Conservation (phyloP, 2,113 vertebrate genomes). For the Otus sunia region DNA sequence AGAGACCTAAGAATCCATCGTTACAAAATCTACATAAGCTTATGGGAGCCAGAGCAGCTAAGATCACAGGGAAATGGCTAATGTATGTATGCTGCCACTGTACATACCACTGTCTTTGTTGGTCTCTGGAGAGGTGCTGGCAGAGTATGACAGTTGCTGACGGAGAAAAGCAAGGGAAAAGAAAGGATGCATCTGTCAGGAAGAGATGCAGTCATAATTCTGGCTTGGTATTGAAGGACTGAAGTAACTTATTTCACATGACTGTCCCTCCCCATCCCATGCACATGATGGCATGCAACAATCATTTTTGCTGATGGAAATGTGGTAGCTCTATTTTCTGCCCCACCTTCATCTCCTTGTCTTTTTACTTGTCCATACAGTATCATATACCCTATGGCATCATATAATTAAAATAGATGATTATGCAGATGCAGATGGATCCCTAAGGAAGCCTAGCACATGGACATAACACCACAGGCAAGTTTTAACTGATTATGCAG, state of each 20-base stretch:
- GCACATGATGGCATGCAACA: background rate
- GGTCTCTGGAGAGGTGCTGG: background rate
- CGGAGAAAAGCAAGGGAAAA: background rate
- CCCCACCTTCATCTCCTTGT: background rate
- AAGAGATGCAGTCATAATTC: background rate
- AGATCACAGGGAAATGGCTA: background rate
- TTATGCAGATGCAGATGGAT: conserved; percentile 25
- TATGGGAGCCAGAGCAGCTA: background rate
- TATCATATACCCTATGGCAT: background rate
- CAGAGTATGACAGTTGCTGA: background rate
- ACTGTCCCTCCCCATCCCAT: background rate
- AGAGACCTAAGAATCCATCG: background rate
- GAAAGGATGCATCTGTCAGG: background rate
- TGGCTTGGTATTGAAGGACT: background rate
- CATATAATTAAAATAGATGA: conserved; percentile 25
- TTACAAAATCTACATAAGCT: background rate
- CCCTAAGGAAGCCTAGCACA: background rate
- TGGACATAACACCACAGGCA: background rate
- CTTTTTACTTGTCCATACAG: background rate
- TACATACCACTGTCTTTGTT: background rate
- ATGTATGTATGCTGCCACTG: background rate
- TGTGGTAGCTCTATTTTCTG: background rate
- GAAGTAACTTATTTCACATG: background rate
- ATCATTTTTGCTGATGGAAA: conserved; percentile 42
- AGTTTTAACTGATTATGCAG: conserved; percentile 11